Percentiles rank a stretch among this genome's conserved stretches.
Evolutionary conservation across 1,140 invertebrate genomes (phyloP).

Genomic region (Manduca sexta): DNA sequence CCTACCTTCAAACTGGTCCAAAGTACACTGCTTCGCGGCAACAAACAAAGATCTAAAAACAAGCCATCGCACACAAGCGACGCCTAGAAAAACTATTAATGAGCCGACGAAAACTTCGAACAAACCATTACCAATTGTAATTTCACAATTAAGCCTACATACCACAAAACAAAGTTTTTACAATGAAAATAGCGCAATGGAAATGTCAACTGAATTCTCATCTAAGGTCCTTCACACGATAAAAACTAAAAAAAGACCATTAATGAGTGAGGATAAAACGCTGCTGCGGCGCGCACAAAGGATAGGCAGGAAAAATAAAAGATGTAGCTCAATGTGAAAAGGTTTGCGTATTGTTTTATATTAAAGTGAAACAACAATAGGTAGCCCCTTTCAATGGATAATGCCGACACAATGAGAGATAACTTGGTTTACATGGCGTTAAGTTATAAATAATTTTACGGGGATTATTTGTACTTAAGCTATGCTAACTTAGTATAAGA

Average conservation of each 20-base stretch:
- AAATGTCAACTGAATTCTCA: slow-evolving; percentile 9
- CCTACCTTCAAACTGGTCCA: too few relatives aligned
- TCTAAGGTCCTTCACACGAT: slow-evolving; percentile 9
- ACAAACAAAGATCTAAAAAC: too few relatives aligned
- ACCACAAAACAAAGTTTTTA: too few relatives aligned
- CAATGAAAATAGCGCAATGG: not conserved
- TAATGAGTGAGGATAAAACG: slow-evolving; percentile 65
- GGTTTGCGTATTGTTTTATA: slow-evolving; percentile 70
- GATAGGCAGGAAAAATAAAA: slow-evolving; percentile 52
- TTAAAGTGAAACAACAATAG: slow-evolving; percentile 71
- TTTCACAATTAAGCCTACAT: too few relatives aligned
- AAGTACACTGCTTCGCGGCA: too few relatives aligned
- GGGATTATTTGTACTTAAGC: too few relatives aligned
- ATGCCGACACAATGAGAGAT: slow-evolving; percentile 62
- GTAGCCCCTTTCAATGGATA: slow-evolving; percentile 66
- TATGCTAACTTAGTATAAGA: too few relatives aligned
- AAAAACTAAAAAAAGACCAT: slow-evolving; percentile 40
- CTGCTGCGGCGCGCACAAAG: slow-evolving; percentile 57
- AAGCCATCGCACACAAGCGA: too few relatives aligned
- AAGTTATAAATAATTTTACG: not conserved
- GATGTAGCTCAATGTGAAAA: slow-evolving; percentile 52
- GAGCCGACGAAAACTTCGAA: too few relatives aligned
- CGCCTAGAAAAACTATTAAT: too few relatives aligned
- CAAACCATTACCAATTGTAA: too few relatives aligned
- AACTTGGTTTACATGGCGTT: slow-evolving; percentile 36